Conservation (phyloP, 2,113 vertebrate genomes). For the Lophius piscatorius region DNA sequence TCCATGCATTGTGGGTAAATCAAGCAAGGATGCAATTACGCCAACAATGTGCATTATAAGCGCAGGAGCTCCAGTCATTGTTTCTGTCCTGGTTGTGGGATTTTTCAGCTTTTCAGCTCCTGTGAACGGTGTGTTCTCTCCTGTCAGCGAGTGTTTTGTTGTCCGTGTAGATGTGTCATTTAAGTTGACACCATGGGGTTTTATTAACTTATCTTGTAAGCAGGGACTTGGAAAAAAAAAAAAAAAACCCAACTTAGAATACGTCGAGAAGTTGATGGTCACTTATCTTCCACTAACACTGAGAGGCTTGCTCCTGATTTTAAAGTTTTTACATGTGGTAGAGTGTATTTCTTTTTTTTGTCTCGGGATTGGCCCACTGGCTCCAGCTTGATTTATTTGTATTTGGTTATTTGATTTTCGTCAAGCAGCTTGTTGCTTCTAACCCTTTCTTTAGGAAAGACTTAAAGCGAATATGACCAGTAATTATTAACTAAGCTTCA, state of each 20-base stretch:
- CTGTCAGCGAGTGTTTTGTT: conserved; percentile 35
- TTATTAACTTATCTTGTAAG: conserved; percentile 63
- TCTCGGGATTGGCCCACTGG: not conserved
- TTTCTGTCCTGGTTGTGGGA: not conserved
- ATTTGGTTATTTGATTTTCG: conserved; percentile 22
- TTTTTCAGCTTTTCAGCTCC: conserved; percentile 15
- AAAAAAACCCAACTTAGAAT: conserved; percentile 18
- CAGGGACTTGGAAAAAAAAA: conserved; percentile 16
- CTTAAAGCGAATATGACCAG: not conserved
- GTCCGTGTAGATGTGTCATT: conserved; percentile 31
- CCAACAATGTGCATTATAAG: conserved; percentile 22
- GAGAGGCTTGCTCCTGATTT: conserved; percentile 28
- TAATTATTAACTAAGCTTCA: no score
- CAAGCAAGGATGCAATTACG: conserved; percentile 15
- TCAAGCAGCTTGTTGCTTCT: not conserved
- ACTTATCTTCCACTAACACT: conserved; percentile 41
- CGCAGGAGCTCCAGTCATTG: not conserved
- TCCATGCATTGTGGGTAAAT: conserved; percentile 30
- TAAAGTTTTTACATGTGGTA: conserved; percentile 2
- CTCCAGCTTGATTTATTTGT: conserved; percentile 23
- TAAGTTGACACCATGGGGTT: conserved; percentile 45
- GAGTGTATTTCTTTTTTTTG: conserved; percentile 4
- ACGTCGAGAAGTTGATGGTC: conserved; percentile 41
- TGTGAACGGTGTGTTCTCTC: conserved; percentile 13
- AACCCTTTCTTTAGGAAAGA: not conserved